Evolutionary conservation across 2,113 vertebrate genomes (phyloP).

Genomic region (Rhea americana): DNA sequence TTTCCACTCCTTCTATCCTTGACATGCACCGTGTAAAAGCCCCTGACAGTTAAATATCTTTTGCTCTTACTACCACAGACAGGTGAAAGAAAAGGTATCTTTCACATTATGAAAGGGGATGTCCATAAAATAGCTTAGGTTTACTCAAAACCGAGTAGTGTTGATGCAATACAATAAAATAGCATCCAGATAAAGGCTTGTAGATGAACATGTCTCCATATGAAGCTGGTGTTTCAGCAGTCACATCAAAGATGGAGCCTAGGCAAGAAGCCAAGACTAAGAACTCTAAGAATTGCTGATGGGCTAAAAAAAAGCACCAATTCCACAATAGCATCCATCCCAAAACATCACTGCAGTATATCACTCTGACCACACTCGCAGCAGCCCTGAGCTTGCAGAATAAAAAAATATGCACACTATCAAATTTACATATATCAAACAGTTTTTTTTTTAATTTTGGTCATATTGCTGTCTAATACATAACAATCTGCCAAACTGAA

Average conservation of each 20-base stretch:
- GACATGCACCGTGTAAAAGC: background rate
- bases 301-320: background rate
- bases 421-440: constrained; percentile 23
- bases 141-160: background rate
- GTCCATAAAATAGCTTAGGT: background rate
- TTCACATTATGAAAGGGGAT: background rate
- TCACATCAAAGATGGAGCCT: background rate
- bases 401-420: background rate
- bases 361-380: background rate
- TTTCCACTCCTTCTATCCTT: background rate
- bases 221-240: background rate
- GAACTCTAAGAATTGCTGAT: background rate
- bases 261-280: background rate
- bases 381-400: background rate
- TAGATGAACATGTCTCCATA: background rate
- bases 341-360: background rate
- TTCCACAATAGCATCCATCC: background rate
- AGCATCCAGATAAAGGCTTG: background rate
- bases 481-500: background rate
- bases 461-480: background rate
- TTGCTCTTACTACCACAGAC: background rate
- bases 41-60: fast-evolving
- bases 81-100: background rate
- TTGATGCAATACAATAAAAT: background rate
- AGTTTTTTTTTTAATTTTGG: background rate